Evolutionary conservation across 2,888 invertebrate genomes (phyloP).

Genomic region (Hirtodrosophila cameraria): DNA sequence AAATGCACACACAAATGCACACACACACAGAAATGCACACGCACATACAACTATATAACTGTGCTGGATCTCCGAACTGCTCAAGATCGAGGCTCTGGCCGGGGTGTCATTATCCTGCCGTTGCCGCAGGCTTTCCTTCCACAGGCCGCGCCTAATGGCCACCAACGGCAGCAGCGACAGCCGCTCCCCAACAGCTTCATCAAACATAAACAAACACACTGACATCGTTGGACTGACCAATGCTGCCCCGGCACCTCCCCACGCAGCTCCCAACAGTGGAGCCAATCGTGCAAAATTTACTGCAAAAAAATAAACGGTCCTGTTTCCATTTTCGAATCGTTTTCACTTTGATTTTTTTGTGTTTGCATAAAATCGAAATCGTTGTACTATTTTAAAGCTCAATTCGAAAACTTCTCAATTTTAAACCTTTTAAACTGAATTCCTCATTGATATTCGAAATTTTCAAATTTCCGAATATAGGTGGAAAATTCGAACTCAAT

Average conservation of each 20-base stretch:
- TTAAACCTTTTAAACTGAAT: no score
- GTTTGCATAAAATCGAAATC: no score
- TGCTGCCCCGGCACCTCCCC: conserved; percentile 38
- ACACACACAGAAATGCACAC: conserved; percentile 1
- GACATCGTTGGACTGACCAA: conserved; percentile 54
- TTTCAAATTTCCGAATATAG: no score
- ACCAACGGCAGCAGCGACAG: conserved; percentile 63
- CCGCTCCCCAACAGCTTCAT: conserved; percentile 74
- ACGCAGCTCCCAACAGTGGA: conserved; percentile 29
- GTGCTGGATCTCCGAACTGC: conserved; percentile 37
- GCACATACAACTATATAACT: no score
- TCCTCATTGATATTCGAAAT: no score
- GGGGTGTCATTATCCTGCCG: conserved; percentile 59
- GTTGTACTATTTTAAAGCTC: no score
- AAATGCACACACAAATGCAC: conserved; percentile 28
- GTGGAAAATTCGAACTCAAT: no score
- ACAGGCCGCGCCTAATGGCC: conserved; percentile 73
- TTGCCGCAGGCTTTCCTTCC: conserved; percentile 49
- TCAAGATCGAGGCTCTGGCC: conserved; percentile 8
- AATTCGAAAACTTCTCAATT: no score
- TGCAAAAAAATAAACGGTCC: not conserved
- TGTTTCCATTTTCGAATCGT: no score
- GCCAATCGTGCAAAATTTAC: not conserved
- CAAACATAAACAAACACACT: conserved; percentile 71
- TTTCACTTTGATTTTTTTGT: no score